Evolutionary conservation across 2,113 vertebrate genomes (phyloP), one percentile per base, ranked within the genome.

Genomic region (Periophthalmodon schlosseri): DNA sequence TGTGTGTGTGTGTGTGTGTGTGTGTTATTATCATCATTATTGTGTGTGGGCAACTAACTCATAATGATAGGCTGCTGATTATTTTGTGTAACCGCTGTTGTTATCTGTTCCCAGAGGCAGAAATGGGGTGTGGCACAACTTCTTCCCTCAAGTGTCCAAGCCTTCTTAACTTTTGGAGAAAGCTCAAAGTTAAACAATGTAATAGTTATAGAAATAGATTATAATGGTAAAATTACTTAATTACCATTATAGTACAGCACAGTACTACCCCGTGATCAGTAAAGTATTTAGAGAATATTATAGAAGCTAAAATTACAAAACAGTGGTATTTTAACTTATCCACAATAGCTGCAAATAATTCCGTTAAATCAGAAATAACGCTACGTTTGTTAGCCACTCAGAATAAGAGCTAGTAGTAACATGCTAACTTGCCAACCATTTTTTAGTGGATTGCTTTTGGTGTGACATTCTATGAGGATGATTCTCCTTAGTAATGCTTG

Each of bases 81-180:
- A 68, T 70, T 67, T 60, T 33, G 61, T 69, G 34, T 72, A 60
- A 82, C 68, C 47, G 72, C 69, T 69, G 49, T 46, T 60, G 64
- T 88, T 91, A 89, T 89, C 87, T 89, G 5, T 9, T 65, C 28
- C 73, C 44, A 80, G 50, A 86, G 81, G 77, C 39, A 77, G 44
- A 46, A 73, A 60, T 70, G 52, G 86, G 87, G 91, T 88, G 88
- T 87, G 86, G 85, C 50, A 76, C 50, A 8, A 75, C 64, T 63
- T 71, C 67, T 63, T 71, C 8, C 71, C 18, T 58, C 2, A 58
- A 72, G 63, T 65, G 24, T 60, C 14, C 16, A 11, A 15, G 60
- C 12, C 8, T 20, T 23, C 52, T 70, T 10, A 67, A 76, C 47
- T 10, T 80, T 49, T 61, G 5, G 60, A 18, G 6, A 15, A 33